Conservation (phyloP, 2,113 vertebrate species). For the Tupaia tana region DNA sequence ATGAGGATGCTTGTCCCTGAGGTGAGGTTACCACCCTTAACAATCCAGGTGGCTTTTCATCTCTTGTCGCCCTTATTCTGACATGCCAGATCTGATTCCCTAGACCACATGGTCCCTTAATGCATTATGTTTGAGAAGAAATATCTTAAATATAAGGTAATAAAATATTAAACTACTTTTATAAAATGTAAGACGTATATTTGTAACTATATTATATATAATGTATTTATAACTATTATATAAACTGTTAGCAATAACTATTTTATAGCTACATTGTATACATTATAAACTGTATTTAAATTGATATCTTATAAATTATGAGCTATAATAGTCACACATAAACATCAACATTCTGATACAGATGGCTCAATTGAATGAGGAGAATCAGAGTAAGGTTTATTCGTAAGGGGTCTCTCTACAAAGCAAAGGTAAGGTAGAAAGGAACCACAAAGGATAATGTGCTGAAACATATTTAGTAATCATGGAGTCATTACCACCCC, state of each 20-base stretch:
- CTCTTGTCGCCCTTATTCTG: not conserved
- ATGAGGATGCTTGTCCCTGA: not conserved
- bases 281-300: not conserved
- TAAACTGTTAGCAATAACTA: not conserved
- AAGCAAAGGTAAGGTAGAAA: rapidly evolving
- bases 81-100: not conserved
- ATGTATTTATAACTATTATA: not conserved
- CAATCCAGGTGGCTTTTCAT: not conserved
- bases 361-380: not conserved
- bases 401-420: not conserved
- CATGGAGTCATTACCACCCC: not conserved
- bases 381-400: not conserved
- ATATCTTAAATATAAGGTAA: not conserved
- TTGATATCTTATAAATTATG: not conserved
- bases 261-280: not conserved
- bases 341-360: not conserved
- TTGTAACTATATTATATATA: not conserved
- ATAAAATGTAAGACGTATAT: not conserved
- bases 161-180: constrained; percentile 16
- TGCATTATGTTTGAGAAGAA: not conserved
- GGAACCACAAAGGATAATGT: not conserved
- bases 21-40: not conserved
- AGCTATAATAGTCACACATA: not conserved
- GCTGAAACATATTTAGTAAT: not conserved
- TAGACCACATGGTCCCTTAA: no score